These are phyloP conservation scores for Telmatochromis brichardi DNA, from an alignment of 2,113 vertebrate species.

Conservation along the genomic window DNA sequence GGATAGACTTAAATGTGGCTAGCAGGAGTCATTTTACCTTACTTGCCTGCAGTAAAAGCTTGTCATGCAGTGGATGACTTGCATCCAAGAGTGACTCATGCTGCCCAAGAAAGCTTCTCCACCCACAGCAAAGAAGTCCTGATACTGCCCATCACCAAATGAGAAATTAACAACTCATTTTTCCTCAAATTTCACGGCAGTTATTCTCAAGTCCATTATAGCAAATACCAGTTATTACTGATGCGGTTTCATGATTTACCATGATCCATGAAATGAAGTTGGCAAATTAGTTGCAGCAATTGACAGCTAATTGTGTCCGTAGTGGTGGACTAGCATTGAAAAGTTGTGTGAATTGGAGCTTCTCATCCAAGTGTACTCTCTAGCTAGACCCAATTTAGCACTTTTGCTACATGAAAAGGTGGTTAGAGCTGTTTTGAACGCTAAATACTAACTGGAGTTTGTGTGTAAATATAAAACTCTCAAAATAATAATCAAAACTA, in stretches of 20 bases:
- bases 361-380: not conserved
- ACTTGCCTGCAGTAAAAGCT: constrained; percentile 18
- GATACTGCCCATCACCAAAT: constrained; percentile 21
- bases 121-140: constrained; percentile 1
- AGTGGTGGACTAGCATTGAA: not conserved
- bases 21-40: not conserved
- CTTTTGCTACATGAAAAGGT: not conserved
- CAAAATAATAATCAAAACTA: not conserved
- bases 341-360: not conserved
- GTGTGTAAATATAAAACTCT: not conserved
- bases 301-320: constrained; percentile 45
- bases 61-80: constrained; percentile 27
- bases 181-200: constrained; percentile 35
- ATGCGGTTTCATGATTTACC: constrained; percentile 53
- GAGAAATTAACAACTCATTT: constrained; percentile 46
- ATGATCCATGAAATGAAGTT: constrained; percentile 67
- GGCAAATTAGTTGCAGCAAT: constrained; percentile 54
- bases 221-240: constrained; percentile 49
- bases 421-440: not conserved
- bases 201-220: constrained; percentile 38
- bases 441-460: not conserved
- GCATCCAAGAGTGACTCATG: constrained; percentile 39
- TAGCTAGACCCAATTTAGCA: not conserved
- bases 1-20: not conserved
- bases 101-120: constrained; percentile 4